Evolutionary conservation across 1,140 invertebrate genomes (phyloP), one percentile per base, ranked within the genome.

Genomic region (Bicyclus anynana): DNA sequence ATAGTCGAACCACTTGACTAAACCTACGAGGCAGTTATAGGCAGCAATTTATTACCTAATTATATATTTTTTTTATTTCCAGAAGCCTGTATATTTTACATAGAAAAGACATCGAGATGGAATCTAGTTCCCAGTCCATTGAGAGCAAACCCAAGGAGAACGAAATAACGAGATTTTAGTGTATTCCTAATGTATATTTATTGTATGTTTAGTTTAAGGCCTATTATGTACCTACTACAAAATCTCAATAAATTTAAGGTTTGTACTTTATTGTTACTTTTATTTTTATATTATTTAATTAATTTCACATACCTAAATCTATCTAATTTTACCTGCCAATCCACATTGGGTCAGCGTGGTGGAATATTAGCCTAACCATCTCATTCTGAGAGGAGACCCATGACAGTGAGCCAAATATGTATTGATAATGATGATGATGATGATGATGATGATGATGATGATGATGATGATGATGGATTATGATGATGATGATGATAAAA

Each of bases 161-260:
- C 33, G 80, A 86, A 78, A 62, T 79, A 47, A 86, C 83, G 51
- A 67, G 76, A 60, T 83, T 84, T 81, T 86, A 72, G 72, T 54
- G 26, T 63, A 53, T 59, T 66, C n/a, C 51, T 46, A 2, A 37
- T 18, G n/a, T 52, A 13, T 56, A 53, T 74, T 77, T 77, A 57
- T 77, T 75, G 10, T 9, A 75, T 72, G 65, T 72, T 68, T 74
- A 58, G 18, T 29, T 56, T 52, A 58, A 63, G 69, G 40, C 68
- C 55, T 67, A 57, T 64, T 64, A 59, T 66, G 56, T 67, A 67
- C 61, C 59, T 75, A 75, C 61, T 47, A 58, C 52, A 77, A 77
- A 80, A 80, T 81, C 74, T 82, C 73, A 82, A 82, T 84, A 81
- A 80, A 82, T 56, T 62, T 77, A 80, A 80, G 73, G 42, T 76